Conservation (phyloP, 2,113 vertebrate species). For the Pygoscelis antarcticus region DNA sequence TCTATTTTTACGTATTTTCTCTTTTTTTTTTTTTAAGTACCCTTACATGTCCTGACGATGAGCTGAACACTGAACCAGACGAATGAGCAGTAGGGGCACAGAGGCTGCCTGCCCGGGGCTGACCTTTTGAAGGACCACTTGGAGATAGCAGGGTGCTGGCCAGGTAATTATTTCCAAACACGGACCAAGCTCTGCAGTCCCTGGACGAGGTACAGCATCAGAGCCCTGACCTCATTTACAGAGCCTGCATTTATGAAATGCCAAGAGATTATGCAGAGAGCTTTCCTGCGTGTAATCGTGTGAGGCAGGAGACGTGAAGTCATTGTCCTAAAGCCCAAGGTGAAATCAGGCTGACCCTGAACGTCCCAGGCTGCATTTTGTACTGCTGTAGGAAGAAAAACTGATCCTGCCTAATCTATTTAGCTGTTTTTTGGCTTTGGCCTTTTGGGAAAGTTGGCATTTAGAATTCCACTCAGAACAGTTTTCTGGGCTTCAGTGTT, state of each 20-base stretch:
- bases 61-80: neutral
- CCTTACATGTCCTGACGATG: neutral
- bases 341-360: neutral
- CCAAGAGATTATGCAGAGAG: constrained; percentile 31
- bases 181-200: neutral
- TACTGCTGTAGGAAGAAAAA: neutral
- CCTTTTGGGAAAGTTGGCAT: neutral
- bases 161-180: neutral
- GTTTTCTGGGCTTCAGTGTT: neutral
- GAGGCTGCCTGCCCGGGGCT: neutral
- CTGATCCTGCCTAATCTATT: neutral
- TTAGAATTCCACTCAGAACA: neutral
- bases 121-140: neutral
- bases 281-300: neutral
- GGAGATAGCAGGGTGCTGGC: neutral
- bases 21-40: neutral
- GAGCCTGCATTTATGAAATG: neutral
- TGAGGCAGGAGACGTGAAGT: constrained; percentile 21
- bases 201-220: neutral
- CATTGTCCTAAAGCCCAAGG: constrained; percentile 24
- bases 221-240: constrained; percentile 28
- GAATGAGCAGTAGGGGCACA: neutral
- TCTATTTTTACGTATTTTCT: neutral
- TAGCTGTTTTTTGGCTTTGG: neutral
- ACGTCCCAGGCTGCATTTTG: neutral